Conservation (phyloP, 2,888 invertebrate genomes). For the Mythimna loreyi region DNA sequence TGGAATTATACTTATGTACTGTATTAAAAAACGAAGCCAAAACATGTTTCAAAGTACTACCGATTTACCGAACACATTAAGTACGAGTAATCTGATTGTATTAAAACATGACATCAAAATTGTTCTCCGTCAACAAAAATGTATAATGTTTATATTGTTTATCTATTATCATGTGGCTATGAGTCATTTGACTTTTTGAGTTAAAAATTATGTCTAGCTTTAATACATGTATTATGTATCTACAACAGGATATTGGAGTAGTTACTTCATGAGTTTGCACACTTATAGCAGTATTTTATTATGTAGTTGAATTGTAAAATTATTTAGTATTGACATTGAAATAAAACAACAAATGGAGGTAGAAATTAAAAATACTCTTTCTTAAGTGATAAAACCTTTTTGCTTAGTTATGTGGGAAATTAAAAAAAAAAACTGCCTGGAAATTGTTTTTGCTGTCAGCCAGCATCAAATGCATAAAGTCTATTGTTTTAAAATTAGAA, state of each 20-base stretch:
- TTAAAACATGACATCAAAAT: slow-evolving; percentile 31
- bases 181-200: slow-evolving; percentile 30
- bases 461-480: slow-evolving; percentile 57
- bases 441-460: slow-evolving; percentile 24
- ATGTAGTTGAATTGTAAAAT: background rate
- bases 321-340: background rate
- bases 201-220: slow-evolving; percentile 2
- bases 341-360: background rate
- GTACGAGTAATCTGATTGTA: slow-evolving; percentile 19
- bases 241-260: background rate
- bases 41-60: background rate
- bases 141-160: slow-evolving; percentile 31
- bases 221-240: background rate
- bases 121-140: slow-evolving; percentile 24
- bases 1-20: too few relatives aligned
- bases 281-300: background rate
- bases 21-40: background rate
- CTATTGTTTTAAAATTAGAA: slow-evolving; percentile 76
- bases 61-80: background rate
- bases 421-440: slow-evolving; percentile 26
- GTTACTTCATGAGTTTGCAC: background rate
- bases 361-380: too few relatives aligned
- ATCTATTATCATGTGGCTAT: slow-evolving; percentile 30
- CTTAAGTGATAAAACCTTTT: slow-evolving; percentile 19
- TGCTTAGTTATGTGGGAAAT: slow-evolving; percentile 9